phyloP scores from a whole-genome alignment of 2,888 invertebrate species.

The Himalopsyche anomala region DNA sequence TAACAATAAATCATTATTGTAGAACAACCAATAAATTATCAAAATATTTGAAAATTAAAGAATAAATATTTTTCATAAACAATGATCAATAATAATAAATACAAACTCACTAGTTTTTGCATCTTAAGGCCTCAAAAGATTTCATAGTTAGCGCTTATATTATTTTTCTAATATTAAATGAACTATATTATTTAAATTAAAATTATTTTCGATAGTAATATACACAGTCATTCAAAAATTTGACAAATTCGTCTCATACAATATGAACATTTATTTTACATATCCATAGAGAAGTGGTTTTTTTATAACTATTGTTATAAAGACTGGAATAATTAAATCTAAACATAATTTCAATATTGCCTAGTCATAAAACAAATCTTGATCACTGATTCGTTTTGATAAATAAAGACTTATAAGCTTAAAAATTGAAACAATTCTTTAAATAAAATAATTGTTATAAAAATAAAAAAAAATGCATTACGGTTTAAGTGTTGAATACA shows the following conservation, averaged over 20 bases:
- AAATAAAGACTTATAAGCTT: slow-evolving; percentile 9
- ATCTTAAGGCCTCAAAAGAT: not conserved
- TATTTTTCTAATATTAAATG: slow-evolving; percentile 18
- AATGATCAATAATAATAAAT: no score
- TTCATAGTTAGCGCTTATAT: not conserved
- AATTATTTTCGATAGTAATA: slow-evolving; percentile 44
- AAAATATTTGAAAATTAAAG: no score
- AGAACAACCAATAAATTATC: no score
- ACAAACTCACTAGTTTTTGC: not conserved
- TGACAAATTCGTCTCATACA: slow-evolving; percentile 27
- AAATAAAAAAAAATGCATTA: slow-evolving; percentile 19
- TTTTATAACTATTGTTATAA: slow-evolving; percentile 12
- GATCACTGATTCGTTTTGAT: slow-evolving; percentile 9
- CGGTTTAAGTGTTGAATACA: not conserved
- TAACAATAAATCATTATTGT: no score
- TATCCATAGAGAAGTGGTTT: not conserved
- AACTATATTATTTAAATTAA: slow-evolving; percentile 13
- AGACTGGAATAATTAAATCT: slow-evolving; percentile 30
- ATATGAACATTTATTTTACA: slow-evolving; percentile 14
- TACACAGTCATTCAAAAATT: slow-evolving; percentile 40
- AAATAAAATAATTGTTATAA: slow-evolving; percentile 1
- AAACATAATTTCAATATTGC: slow-evolving; percentile 19
- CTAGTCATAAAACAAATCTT: slow-evolving; percentile 14
- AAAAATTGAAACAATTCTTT: not conserved
- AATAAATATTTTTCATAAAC: no score